Base-by-base conservation (phyloP, 2,113 vertebrate genomes). In the Corythornis cristatus region DNA sequence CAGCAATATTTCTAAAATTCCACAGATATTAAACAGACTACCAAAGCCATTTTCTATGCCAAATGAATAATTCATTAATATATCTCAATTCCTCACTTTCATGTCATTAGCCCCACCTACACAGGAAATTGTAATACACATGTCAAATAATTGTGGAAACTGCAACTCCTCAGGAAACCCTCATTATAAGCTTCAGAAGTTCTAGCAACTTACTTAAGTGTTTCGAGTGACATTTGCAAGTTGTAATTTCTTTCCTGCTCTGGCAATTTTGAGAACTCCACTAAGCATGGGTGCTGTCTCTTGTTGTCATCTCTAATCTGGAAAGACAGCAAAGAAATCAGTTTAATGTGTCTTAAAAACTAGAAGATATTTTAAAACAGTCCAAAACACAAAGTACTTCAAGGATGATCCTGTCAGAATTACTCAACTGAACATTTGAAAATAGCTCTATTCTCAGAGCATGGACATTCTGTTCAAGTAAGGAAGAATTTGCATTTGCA, bases 191-290 rank as follows among this genome's bases (percentile, higher is more conserved):
- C 11, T 72, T 65, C 29, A 23, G 35, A 83, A 72, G 3, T 82
- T 67, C 12, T 42, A 77, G 45, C 25, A 83, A 98, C 97, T 98
- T 97, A 99, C 99, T 99, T 99, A 37, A 99, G 97, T 18, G 99
- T 99, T 97, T 99, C 99, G 67, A 99, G 97, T 1, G 99, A 99
- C 99, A 99, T 99, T 97, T 99, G 99, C 15, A 99, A 96, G 65
- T 99, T 99, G 95, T 99, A 99, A 97, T 98, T 99, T 82, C 99
- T 98, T 68, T 99, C 99, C 84, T 99, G 99, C 58, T 99, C 99
- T 0, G 99, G 99, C 72, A 99, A 97, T 93, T 98, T 99, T 51
- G 97, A 98, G 97, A 99, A 99, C 89, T 99, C 99, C 90, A 99
- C 98, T 95, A 99, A 97, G 93, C 99, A 99, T 0, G 99, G 99